phyloP scores from a whole-genome alignment of 2,797 vertebrate species.

The Rhincodon typus region DNA sequence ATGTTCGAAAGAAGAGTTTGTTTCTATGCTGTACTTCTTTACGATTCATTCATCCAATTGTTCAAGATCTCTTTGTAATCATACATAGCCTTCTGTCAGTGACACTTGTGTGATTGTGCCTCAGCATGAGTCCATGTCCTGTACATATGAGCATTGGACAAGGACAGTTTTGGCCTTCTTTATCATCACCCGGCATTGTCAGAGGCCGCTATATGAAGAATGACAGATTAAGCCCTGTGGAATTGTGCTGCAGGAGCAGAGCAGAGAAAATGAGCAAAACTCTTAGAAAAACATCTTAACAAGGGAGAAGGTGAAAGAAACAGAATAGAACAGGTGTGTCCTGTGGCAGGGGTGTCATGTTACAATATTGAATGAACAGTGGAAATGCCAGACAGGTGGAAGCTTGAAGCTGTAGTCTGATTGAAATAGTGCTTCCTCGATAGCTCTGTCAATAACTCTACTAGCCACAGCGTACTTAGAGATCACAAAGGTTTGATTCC shows the following conservation, averaged over 20 bases:
- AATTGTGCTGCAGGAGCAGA: background rate
- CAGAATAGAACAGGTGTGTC: background rate
- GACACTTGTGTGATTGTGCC: background rate
- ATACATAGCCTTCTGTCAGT: too few relatives aligned
- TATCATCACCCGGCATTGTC: background rate
- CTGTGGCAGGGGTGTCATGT: background rate
- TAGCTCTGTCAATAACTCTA: background rate
- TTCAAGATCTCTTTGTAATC: too few relatives aligned
- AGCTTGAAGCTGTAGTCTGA: background rate
- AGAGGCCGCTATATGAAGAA: background rate
- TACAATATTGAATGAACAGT: background rate
- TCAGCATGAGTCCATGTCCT: background rate
- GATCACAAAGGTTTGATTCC: background rate
- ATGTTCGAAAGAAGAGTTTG: too few relatives aligned
- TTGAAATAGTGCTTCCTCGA: background rate
- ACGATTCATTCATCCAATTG: too few relatives aligned
- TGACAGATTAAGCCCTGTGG: too few relatives aligned
- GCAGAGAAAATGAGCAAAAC: background rate
- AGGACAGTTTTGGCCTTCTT: background rate
- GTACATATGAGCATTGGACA: background rate
- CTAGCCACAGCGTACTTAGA: background rate
- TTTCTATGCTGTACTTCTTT: too few relatives aligned
- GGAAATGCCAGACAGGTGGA: background rate
- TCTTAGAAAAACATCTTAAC: background rate
- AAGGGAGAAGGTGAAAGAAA: background rate